A percentile compares a stretch with the other conserved stretches of the same genome.
These are phyloP conservation scores for Centropyge bicolor DNA, from an alignment of 2,797 vertebrate genomes.

Conservation along the genomic window DNA sequence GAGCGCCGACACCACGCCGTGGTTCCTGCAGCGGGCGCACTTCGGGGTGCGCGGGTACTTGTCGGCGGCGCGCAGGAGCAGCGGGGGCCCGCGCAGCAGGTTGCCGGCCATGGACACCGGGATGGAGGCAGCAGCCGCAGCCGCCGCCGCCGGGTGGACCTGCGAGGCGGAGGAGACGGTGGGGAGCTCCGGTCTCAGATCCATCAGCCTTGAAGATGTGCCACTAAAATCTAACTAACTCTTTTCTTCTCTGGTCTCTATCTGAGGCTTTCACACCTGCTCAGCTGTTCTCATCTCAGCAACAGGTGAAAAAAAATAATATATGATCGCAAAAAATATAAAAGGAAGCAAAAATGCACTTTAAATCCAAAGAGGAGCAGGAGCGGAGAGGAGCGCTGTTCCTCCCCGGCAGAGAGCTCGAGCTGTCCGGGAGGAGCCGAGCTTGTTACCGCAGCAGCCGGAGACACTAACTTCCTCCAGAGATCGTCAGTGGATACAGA, in stretches of 20 bases:
- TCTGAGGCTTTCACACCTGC: slow-evolving; percentile 55
- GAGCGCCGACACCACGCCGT: slow-evolving; percentile 96
- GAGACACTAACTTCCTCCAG: slow-evolving; percentile 90
- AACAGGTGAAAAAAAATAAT: slow-evolving; percentile 55
- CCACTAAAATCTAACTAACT: too few species aligned
- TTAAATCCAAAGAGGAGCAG: slow-evolving; percentile 58
- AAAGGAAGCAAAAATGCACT: slow-evolving; percentile 7
- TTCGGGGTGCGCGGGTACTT: slow-evolving; percentile 98
- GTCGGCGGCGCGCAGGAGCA: slow-evolving; percentile 93
- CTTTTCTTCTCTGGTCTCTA: neutral
- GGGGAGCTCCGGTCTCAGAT: slow-evolving; percentile 92
- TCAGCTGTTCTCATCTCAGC: slow-evolving; percentile 44
- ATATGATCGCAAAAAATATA: slow-evolving; percentile 27
- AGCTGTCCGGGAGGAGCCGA: slow-evolving; percentile 78
- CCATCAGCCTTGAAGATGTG: slow-evolving; percentile 80
- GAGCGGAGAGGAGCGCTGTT: slow-evolving; percentile 50
- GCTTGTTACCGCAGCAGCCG: slow-evolving; percentile 79
- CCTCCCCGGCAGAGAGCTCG: slow-evolving; percentile 50
- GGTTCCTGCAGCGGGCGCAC: slow-evolving; percentile 97
- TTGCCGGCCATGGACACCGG: slow-evolving; percentile 93
- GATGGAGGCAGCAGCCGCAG: slow-evolving; percentile 83
- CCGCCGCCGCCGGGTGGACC: slow-evolving; percentile 81
- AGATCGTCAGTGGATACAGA: slow-evolving; percentile 91
- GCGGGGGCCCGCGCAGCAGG: slow-evolving; percentile 91
- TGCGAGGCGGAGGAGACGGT: slow-evolving; percentile 87